A percentile compares a stretch with the other conserved stretches of the same genome.
Conservation (phyloP, 1,140 invertebrate species). For the Lutraria rhynchaena region DNA sequence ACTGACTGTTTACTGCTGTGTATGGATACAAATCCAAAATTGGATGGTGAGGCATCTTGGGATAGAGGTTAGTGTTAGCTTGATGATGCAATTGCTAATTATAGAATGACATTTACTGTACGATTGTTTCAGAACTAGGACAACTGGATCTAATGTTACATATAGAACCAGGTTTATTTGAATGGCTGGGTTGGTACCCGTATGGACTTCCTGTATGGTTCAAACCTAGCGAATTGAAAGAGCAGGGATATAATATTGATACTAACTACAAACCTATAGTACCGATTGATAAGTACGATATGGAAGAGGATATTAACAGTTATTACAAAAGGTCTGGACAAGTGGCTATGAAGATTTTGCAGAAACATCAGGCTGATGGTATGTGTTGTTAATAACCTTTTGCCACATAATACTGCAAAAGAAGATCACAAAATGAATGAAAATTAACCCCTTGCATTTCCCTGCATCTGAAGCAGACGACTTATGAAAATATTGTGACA, state of each 20-base stretch:
- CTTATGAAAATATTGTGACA: too few species aligned
- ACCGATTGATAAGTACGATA: constrained; percentile 9
- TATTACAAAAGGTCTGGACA: constrained; percentile 53
- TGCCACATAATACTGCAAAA: too few species aligned
- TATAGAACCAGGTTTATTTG: constrained; percentile 88
- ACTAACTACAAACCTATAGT: constrained; percentile 87
- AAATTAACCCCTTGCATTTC: too few species aligned
- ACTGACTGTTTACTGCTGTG: too few species aligned
- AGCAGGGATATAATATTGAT: constrained; percentile 89
- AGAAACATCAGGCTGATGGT: constrained; percentile 47
- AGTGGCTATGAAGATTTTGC: constrained; percentile 36
- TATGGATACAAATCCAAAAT: too few species aligned
- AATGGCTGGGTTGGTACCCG: constrained; percentile 94
- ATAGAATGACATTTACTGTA: too few species aligned
- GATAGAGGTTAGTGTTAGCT: too few species aligned
- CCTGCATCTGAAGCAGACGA: too few species aligned
- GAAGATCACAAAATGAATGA: too few species aligned
- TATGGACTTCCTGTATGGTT: constrained; percentile 91
- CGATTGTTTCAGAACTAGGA: constrained; percentile 29
- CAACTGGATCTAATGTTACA: background rate
- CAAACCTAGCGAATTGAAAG: constrained; percentile 87
- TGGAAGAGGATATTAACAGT: constrained; percentile 46
- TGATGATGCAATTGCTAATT: too few species aligned
- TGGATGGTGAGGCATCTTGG: too few species aligned
- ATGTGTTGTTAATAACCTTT: too few species aligned